Conservation (phyloP, 2,888 invertebrate genomes). For the Drosophila ustulata region DNA sequence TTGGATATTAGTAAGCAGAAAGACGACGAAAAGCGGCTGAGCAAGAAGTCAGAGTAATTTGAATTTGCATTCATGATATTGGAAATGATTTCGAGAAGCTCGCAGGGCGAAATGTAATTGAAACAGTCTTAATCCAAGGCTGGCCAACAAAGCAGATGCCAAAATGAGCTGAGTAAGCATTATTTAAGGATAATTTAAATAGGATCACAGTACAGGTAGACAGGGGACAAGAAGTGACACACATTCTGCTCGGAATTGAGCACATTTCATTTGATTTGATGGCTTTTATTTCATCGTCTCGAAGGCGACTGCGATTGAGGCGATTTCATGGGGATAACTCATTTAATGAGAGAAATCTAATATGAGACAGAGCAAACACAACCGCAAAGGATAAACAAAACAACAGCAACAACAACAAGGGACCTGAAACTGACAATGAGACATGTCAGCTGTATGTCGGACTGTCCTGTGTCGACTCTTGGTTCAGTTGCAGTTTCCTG, state of each 20-base stretch:
- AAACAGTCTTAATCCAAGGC: conserved; percentile 47
- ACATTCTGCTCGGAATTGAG: conserved; percentile 37
- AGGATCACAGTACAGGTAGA: conserved; percentile 22
- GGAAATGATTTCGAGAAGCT: conserved; percentile 7
- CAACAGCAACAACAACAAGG: background rate
- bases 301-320: conserved; percentile 26
- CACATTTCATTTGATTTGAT: conserved; percentile 68
- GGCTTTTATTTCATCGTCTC: conserved; percentile 54
- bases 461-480: conserved; percentile 5
- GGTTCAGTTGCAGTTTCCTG: conserved; percentile 52
- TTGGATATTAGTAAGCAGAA: conserved; percentile 9
- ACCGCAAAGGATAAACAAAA: conserved; percentile 26
- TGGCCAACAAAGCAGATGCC: conserved; percentile 23
- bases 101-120: conserved; percentile 44
- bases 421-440: conserved; percentile 54
- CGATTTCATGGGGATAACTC: conserved; percentile 66
- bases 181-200: conserved; percentile 70
- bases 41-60: conserved; percentile 12
- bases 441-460: conserved; percentile 28
- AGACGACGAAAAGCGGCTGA: background rate
- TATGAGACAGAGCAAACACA: conserved; percentile 51
- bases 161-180: conserved; percentile 62
- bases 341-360: conserved; percentile 75
- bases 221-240: conserved; percentile 9
- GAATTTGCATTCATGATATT: conserved; percentile 38